phyloP scores from a whole-genome alignment of 2,888 invertebrate genomes.

The Erynnis tages region DNA sequence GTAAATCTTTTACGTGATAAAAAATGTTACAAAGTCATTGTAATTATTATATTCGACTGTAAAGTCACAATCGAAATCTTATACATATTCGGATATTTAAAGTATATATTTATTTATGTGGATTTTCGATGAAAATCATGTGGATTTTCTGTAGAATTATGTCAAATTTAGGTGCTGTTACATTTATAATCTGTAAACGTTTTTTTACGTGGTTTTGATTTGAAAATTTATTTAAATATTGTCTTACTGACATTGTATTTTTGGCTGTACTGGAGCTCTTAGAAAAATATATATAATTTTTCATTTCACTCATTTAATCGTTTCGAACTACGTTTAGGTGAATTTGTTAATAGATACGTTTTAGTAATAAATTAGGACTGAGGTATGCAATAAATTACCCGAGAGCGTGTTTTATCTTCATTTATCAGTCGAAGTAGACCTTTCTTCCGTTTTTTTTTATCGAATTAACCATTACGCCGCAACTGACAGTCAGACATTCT shows the following conservation, averaged over 20 bases:
- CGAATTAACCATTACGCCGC: not conserved
- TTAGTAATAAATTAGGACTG: too few relatives aligned
- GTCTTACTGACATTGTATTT: constrained; percentile 16
- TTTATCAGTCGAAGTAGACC: too few relatives aligned
- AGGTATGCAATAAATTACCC: too few relatives aligned
- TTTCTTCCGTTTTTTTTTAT: too few relatives aligned
- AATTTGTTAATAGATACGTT: too few relatives aligned
- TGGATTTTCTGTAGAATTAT: constrained; percentile 22
- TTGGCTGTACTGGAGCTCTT: constrained; percentile 6
- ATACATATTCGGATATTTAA: constrained; percentile 5
- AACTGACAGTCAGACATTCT: constrained; percentile 40
- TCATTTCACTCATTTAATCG: not conserved
- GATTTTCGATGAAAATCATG: constrained; percentile 4
- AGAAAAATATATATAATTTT: constrained; percentile 12
- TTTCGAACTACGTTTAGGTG: not conserved
- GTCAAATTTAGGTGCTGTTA: constrained; percentile 31
- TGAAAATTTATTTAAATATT: constrained; percentile 7
- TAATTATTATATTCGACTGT: constrained; percentile 5
- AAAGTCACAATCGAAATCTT: constrained; percentile 17
- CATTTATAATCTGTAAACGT: constrained; percentile 32
- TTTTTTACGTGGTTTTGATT: constrained; percentile 32
- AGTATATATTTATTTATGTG: constrained; percentile 19
- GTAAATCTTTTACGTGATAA: not conserved
- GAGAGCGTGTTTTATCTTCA: too few relatives aligned
- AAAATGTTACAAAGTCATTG: constrained; percentile 3